A percentile compares a stretch with the other conserved stretches of the same genome.
phyloP scores from a whole-genome alignment of 1,140 invertebrate species.

The Halesus radiatus region DNA sequence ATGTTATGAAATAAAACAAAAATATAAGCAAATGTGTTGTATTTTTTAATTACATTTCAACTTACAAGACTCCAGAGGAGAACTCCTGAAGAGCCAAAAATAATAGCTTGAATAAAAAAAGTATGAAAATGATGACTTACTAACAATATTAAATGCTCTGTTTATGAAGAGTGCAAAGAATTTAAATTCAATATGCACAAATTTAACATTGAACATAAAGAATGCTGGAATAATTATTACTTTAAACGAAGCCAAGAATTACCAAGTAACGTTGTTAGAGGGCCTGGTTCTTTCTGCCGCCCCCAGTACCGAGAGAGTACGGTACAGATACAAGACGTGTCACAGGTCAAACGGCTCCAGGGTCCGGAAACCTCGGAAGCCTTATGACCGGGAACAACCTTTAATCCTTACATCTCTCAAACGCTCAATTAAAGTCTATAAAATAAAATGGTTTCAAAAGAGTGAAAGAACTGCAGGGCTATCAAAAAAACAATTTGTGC shows the following conservation, averaged over 20 bases:
- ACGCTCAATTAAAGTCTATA: slow-evolving; percentile 4
- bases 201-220: slow-evolving; percentile 12
- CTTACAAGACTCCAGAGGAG: slow-evolving; percentile 36
- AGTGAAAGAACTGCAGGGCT: slow-evolving; percentile 31
- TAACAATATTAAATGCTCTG: slow-evolving; percentile 38
- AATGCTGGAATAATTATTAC: background rate
- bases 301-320: too few relatives aligned
- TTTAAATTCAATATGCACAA: background rate
- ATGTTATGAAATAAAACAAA: slow-evolving; percentile 47
- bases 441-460: slow-evolving; percentile 11
- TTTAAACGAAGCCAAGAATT: slow-evolving; percentile 3
- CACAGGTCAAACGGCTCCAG: too few relatives aligned
- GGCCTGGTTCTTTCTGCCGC: too few relatives aligned
- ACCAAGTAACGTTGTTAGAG: background rate
- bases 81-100: slow-evolving; percentile 36
- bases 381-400: background rate
- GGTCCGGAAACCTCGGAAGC: background rate
- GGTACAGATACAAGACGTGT: too few relatives aligned
- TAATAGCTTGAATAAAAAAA: slow-evolving; percentile 46
- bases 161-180: slow-evolving; percentile 29
- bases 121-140: slow-evolving; percentile 43
- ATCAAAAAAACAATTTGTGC: slow-evolving; percentile 43
- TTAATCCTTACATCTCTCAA: background rate
- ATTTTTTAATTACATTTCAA: slow-evolving; percentile 51
- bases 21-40: slow-evolving; percentile 49